Evolutionary conservation across 1,140 invertebrate genomes (phyloP).

Genomic region (Platorchestia sp.): DNA sequence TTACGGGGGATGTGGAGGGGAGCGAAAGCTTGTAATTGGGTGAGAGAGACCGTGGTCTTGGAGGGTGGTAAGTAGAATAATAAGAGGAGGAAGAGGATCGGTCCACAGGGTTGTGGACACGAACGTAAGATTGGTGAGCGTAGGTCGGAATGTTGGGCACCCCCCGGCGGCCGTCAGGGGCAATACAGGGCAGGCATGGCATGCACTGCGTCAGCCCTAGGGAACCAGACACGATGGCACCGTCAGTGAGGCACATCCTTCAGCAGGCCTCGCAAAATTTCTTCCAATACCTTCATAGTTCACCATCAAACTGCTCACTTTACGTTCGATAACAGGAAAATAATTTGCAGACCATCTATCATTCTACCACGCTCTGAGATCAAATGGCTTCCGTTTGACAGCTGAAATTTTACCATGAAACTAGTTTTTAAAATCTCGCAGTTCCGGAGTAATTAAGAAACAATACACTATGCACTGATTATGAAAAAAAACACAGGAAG

Average conservation of each 20-base stretch:
- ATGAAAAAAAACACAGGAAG: neutral
- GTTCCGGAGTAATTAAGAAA: neutral
- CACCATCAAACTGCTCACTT: neutral
- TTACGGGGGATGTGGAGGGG: constrained; percentile 57
- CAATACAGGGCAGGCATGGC: constrained; percentile 70
- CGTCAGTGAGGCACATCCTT: neutral
- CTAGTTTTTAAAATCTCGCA: neutral
- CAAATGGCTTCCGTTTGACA: neutral
- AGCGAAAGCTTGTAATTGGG: constrained; percentile 65
- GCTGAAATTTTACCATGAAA: neutral
- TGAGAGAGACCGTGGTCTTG: constrained; percentile 62
- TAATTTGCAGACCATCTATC: neutral
- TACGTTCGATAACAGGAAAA: neutral
- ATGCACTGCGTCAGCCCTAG: constrained; percentile 69
- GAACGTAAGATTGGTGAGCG: constrained; percentile 67
- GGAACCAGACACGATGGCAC: constrained; percentile 65
- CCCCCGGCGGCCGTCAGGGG: constrained; percentile 67
- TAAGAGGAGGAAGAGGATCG: constrained; percentile 54
- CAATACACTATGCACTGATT: neutral
- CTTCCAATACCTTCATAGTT: neutral
- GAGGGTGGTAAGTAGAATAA: constrained; percentile 36
- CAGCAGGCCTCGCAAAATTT: neutral
- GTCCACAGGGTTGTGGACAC: constrained; percentile 65
- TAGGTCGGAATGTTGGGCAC: constrained; percentile 63
- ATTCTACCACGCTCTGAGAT: neutral